Evolutionary conservation across 2,113 vertebrate species (phyloP).

Genomic region (Takifugu flavidus): DNA sequence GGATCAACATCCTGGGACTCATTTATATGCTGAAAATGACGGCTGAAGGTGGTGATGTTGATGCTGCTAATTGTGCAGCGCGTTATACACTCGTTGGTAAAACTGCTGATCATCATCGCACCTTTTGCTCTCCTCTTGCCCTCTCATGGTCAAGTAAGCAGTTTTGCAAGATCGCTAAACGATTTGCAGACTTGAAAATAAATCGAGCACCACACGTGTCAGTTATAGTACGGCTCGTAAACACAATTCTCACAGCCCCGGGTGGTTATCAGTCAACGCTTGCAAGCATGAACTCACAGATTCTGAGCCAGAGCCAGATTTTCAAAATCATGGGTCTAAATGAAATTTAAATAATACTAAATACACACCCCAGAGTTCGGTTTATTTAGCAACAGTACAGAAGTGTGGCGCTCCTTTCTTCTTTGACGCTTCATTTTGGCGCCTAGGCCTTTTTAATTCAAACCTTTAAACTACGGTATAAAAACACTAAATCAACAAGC

Average conservation of each 20-base stretch:
- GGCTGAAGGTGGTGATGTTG: slow-evolving; percentile 44
- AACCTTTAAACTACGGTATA: too few species aligned
- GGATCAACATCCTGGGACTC: slow-evolving; percentile 49
- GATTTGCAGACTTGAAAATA: slow-evolving; percentile 31
- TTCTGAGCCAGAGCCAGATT: too few species aligned
- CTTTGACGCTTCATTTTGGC: too few species aligned
- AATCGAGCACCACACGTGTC: slow-evolving; percentile 8
- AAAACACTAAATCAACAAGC: too few species aligned
- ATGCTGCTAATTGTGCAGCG: slow-evolving; percentile 48
- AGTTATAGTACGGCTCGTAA: slow-evolving; percentile 17
- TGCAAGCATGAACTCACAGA: background rate
- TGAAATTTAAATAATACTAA: too few species aligned
- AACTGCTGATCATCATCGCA: slow-evolving; percentile 34
- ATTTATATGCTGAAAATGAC: slow-evolving; percentile 33
- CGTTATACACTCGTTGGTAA: slow-evolving; percentile 38
- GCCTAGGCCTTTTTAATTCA: too few species aligned
- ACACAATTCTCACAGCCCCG: slow-evolving; percentile 13
- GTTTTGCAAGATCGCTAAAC: slow-evolving; percentile 43
- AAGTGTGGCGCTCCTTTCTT: too few species aligned
- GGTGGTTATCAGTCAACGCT: slow-evolving; percentile 7
- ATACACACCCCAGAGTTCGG: too few species aligned
- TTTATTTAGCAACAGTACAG: too few species aligned
- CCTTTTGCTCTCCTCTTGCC: slow-evolving; percentile 29
- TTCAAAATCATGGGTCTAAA: too few species aligned
- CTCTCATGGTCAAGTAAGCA: slow-evolving; percentile 34